Percentiles rank a stretch among this genome's conserved stretches.
Evolutionary conservation across 1,140 invertebrate genomes (phyloP).

Genomic region (Laupala kohalensis): DNA sequence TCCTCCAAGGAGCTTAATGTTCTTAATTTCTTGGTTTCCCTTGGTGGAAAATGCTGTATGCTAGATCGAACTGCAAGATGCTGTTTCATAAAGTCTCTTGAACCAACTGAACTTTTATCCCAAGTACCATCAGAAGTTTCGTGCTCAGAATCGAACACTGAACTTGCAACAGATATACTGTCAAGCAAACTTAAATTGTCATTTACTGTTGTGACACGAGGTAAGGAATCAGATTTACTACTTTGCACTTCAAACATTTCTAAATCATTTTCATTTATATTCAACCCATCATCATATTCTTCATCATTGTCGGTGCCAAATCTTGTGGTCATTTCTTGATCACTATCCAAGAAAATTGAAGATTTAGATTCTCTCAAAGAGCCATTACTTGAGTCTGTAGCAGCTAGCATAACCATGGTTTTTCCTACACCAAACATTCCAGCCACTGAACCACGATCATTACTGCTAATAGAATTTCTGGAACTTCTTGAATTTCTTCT

Average conservation of each 20-base stretch:
- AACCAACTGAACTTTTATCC: neutral
- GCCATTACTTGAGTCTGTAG: neutral
- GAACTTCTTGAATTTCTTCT: neutral
- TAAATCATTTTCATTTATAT: slow-evolving; percentile 1
- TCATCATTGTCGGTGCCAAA: neutral
- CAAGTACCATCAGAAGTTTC: slow-evolving; percentile 1
- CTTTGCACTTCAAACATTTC: neutral
- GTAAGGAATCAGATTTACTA: neutral
- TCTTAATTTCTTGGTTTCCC: neutral
- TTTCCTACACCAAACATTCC: slow-evolving; percentile 1
- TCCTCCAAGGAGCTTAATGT: slow-evolving; percentile 6
- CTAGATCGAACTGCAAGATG: neutral
- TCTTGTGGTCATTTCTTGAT: neutral
- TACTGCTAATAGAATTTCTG: neutral
- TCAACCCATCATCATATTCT: slow-evolving; percentile 1
- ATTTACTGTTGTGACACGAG: neutral
- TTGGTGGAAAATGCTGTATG: neutral
- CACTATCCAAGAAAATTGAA: neutral
- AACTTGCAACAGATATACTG: neutral
- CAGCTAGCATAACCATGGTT: neutral
- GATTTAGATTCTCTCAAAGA: neutral
- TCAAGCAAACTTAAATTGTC: neutral
- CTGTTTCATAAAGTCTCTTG: neutral
- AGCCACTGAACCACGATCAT: neutral
- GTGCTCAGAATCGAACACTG: slow-evolving; percentile 4